A percentile compares a stretch with the other conserved stretches of the same genome.
These are phyloP conservation scores for Carollia perspicillata DNA, from an alignment of 2,113 vertebrate genomes.

Conservation along the genomic window DNA sequence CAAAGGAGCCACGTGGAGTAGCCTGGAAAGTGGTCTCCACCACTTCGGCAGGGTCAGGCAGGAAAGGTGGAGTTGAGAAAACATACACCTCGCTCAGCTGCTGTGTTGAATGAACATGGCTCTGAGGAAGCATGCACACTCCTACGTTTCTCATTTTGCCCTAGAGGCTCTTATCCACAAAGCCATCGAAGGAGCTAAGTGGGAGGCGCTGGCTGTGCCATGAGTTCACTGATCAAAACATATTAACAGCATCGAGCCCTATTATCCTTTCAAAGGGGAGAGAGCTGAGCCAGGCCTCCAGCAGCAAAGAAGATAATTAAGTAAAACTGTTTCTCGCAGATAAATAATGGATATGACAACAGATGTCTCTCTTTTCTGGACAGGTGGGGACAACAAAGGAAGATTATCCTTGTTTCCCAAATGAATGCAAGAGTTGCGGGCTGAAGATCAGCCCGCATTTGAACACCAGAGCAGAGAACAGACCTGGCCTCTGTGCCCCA, in stretches of 20 bases:
- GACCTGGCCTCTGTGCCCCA: neutral
- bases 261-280: conserved; percentile 63
- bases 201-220: conserved; percentile 22
- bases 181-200: conserved; percentile 16
- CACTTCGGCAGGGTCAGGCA: neutral
- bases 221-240: conserved; percentile 73
- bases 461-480: neutral
- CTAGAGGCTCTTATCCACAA: conserved; percentile 38
- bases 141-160: neutral
- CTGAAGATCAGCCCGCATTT: neutral
- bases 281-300: conserved; percentile 42
- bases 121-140: neutral
- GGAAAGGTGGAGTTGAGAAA: neutral
- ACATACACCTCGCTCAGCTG: neutral
- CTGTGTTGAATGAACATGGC: neutral
- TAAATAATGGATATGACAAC: conserved; percentile 81
- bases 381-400: conserved; percentile 57
- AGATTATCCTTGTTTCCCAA: conserved; percentile 31
- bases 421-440: conserved; percentile 42
- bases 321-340: conserved; percentile 78
- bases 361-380: conserved; percentile 70
- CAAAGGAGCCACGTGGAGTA: neutral
- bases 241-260: conserved; percentile 70
- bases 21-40: neutral
- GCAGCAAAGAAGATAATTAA: conserved; percentile 79